These are phyloP conservation scores for Gymnocypris eckloni DNA, from an alignment of 2,797 vertebrate species.

Conservation along the genomic window DNA sequence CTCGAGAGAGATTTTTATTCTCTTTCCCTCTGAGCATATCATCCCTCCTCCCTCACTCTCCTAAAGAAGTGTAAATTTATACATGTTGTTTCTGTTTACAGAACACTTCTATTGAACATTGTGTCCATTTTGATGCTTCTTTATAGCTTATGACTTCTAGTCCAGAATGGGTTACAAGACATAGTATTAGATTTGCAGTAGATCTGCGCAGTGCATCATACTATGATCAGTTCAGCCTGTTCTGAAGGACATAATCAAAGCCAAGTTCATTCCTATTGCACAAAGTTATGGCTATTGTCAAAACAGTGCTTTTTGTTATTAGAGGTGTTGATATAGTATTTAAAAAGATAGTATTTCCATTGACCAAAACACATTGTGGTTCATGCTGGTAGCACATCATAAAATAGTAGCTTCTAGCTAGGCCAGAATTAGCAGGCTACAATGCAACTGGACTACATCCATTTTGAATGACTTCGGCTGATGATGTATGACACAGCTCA, in stretches of 20 bases:
- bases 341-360: conserved; percentile 1
- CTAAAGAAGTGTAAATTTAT: conserved; percentile 55
- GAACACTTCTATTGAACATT: not conserved
- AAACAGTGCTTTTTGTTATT: not conserved
- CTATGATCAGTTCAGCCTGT: not conserved
- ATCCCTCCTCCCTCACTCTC: conserved; percentile 9
- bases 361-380: not conserved
- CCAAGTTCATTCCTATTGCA: not conserved
- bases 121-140: not conserved
- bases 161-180: not conserved
- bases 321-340: not conserved
- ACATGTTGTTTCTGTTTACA: not conserved
- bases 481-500: conserved; percentile 1
- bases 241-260: conserved; percentile 21
- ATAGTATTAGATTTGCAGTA: not conserved
- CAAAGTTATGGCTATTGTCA: not conserved
- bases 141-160: not conserved
- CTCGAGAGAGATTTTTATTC: conserved; percentile 35
- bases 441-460: conserved; percentile 7
- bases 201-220: not conserved
- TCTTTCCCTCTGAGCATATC: not conserved
- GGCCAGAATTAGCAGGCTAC: conserved; percentile 31
- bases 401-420: conserved; percentile 35
- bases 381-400: conserved; percentile 35
- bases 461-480: conserved; percentile 2